phyloP scores from a whole-genome alignment of 2,113 vertebrate species.

The Leptodactylus fuscus region DNA sequence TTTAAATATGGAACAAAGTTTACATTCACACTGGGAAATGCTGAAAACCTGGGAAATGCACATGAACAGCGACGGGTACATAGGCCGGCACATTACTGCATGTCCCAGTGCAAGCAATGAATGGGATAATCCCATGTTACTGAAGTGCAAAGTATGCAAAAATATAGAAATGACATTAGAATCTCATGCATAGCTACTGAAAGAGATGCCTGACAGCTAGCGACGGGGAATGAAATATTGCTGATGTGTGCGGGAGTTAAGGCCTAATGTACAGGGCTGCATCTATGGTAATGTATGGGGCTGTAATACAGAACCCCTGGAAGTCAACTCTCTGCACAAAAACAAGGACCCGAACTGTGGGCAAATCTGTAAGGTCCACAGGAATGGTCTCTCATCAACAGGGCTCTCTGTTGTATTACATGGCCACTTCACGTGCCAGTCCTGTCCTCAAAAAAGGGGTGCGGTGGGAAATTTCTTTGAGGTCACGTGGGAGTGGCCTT shows the following conservation, averaged over 20 bases:
- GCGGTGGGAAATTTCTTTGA: too few relatives aligned
- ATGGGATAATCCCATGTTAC: not conserved
- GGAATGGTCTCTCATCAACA: too few relatives aligned
- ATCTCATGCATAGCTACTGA: not conserved
- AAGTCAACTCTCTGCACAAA: too few relatives aligned
- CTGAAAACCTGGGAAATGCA: constrained; percentile 14
- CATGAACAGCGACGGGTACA: not conserved
- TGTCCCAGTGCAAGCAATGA: not conserved
- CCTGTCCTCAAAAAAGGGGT: too few relatives aligned
- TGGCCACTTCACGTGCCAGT: too few relatives aligned
- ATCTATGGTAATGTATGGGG: not conserved
- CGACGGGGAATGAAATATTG: not conserved
- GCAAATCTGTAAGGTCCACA: too few relatives aligned
- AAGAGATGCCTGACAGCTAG: not conserved
- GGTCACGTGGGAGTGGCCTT: too few relatives aligned
- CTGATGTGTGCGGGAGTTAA: not conserved
- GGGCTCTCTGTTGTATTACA: too few relatives aligned
- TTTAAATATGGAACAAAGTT: constrained; percentile 47
- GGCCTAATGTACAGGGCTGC: not conserved
- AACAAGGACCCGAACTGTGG: too few relatives aligned
- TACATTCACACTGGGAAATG: constrained; percentile 33
- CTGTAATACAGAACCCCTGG: not conserved
- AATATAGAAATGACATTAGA: not conserved
- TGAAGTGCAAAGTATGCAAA: not conserved
- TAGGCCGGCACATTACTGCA: constrained; percentile 3